phyloP scores from a whole-genome alignment of 2,888 invertebrate genomes.

The Rhagonycha fulva region DNA sequence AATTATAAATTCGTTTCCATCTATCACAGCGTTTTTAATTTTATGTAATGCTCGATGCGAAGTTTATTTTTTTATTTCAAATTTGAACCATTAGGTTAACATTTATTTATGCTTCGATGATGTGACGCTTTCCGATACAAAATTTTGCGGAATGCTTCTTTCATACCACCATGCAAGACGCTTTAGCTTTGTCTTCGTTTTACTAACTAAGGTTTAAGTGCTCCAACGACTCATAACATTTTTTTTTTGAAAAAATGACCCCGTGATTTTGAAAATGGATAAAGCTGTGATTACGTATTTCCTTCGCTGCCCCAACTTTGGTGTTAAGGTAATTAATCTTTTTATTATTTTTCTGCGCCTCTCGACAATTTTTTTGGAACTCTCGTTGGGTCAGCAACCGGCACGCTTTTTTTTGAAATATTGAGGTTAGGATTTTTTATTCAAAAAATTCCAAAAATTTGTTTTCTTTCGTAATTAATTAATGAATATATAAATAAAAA shows the following conservation, averaged over 20 bases:
- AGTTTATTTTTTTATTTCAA: neutral
- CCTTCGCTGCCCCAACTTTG: neutral
- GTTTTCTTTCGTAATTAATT: neutral
- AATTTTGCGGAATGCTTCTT: constrained; percentile 1
- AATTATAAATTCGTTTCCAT: neutral
- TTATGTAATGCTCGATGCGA: neutral
- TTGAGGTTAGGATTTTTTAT: neutral
- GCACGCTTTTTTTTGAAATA: neutral
- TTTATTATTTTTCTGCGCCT: neutral
- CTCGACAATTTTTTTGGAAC: neutral
- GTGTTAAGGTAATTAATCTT: neutral
- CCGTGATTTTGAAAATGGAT: neutral
- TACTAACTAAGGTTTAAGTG: neutral
- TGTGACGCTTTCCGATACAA: neutral
- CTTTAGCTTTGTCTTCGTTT: constrained; percentile 1
- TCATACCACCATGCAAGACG: neutral
- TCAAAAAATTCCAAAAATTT: neutral
- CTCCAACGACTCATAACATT: neutral
- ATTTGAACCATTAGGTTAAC: neutral
- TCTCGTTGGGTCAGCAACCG: no score
- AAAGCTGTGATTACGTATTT: neutral
- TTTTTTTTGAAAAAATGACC: neutral
- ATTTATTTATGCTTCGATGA: neutral
- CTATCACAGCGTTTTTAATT: neutral
- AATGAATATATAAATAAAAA: neutral